Percentiles rank a stretch among this genome's conserved stretches.
phyloP scores from a whole-genome alignment of 1,140 invertebrate genomes.

The Apis dorsata region DNA sequence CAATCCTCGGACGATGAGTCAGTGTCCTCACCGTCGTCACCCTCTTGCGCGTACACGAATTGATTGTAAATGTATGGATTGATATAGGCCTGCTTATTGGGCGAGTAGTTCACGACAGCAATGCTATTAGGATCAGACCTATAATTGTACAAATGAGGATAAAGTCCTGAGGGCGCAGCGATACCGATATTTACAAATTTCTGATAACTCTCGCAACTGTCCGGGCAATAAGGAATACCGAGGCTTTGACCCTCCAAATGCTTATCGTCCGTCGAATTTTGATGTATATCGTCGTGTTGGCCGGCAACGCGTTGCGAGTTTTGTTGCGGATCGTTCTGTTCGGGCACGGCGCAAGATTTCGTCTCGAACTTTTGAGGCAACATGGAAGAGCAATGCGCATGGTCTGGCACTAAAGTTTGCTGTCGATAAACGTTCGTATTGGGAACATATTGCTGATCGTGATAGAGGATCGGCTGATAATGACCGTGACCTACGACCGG shows the following conservation, averaged over 20 bases:
- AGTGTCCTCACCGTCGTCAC: slow-evolving; percentile 69
- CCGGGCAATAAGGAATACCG: slow-evolving; percentile 60
- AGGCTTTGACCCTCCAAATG: slow-evolving; percentile 50
- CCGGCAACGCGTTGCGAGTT: slow-evolving; percentile 28
- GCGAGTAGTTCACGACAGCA: slow-evolving; percentile 76
- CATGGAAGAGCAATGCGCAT: slow-evolving; percentile 63
- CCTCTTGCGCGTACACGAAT: slow-evolving; percentile 65
- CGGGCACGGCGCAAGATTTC: slow-evolving; percentile 37
- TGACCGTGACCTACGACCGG: slow-evolving; percentile 65
- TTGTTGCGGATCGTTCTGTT: slow-evolving; percentile 30
- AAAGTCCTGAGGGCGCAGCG: slow-evolving; percentile 66
- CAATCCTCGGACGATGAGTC: slow-evolving; percentile 71
- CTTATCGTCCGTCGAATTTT: slow-evolving; percentile 51
- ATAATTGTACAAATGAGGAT: slow-evolving; percentile 77
- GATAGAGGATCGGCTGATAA: slow-evolving; percentile 73
- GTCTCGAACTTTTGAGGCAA: slow-evolving; percentile 53
- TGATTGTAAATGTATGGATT: slow-evolving; percentile 74
- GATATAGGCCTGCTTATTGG: slow-evolving; percentile 73
- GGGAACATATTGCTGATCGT: slow-evolving; percentile 66
- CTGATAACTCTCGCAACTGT: slow-evolving; percentile 58
- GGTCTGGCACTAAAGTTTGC: slow-evolving; percentile 71
- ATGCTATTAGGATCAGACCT: slow-evolving; percentile 70
- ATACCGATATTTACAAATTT: slow-evolving; percentile 73
- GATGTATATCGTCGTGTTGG: slow-evolving; percentile 33
- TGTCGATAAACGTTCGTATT: slow-evolving; percentile 71